Percentiles rank a stretch among this genome's conserved stretches.
Conservation (phyloP, 2,797 vertebrate species). For the Xenops minutus region DNA sequence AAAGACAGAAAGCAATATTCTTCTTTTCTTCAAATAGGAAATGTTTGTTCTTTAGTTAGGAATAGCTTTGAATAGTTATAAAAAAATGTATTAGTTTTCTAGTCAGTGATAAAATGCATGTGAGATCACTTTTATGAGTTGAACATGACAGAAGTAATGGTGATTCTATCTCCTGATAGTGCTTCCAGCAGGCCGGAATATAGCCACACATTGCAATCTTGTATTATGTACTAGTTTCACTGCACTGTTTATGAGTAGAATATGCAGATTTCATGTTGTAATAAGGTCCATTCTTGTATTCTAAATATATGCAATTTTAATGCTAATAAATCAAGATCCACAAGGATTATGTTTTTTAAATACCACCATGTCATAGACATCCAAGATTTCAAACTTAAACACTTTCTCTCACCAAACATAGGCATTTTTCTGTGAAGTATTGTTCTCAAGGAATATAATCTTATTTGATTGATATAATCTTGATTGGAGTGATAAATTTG, state of each 20-base stretch:
- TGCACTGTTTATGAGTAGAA: slow-evolving; percentile 30
- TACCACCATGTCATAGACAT: not conserved
- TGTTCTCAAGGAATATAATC: not conserved
- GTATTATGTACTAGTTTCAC: not conserved
- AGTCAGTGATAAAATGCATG: not conserved
- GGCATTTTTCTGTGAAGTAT: not conserved
- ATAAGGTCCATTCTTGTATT: not conserved
- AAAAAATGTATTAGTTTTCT: not conserved
- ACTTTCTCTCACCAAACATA: not conserved
- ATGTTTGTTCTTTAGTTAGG: not conserved
- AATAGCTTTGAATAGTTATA: not conserved
- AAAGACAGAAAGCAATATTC: not conserved
- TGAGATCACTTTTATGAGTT: not conserved
- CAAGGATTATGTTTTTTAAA: not conserved
- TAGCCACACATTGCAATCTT: not conserved
- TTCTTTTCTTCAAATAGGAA: not conserved
- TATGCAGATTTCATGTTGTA: not conserved
- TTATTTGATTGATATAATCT: not conserved
- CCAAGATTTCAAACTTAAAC: not conserved
- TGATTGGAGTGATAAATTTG: not conserved
- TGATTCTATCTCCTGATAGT: not conserved
- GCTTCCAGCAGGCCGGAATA: not conserved
- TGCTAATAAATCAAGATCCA: not conserved
- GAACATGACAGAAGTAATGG: not conserved
- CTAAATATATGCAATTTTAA: not conserved